Evolutionary conservation across 2,797 vertebrate species (phyloP).

Genomic region (Poeciliopsis presidionis): DNA sequence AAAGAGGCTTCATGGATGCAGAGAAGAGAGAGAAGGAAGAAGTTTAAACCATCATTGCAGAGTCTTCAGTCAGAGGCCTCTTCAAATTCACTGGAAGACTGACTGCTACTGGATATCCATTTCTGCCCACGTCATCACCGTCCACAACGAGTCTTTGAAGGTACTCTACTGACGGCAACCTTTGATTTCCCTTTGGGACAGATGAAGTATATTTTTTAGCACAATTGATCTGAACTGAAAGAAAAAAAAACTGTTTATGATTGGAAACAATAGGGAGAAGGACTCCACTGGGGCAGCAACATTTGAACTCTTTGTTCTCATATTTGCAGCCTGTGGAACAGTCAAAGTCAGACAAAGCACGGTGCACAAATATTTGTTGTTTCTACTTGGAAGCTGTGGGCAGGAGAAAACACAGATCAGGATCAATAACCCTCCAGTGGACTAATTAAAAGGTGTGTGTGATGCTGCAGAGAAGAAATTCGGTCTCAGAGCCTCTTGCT

Average conservation of each 20-base stretch:
- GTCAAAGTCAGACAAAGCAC: background rate
- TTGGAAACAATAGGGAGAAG: background rate
- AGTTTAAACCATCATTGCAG: background rate
- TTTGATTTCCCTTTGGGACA: too few species aligned
- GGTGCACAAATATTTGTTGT: slow-evolving; percentile 25
- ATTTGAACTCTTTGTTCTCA: background rate
- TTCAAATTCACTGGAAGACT: background rate
- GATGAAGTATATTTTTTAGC: too few species aligned
- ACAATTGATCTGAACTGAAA: too few species aligned
- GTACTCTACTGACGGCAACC: background rate
- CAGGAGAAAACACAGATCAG: background rate
- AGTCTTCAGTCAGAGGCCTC: background rate
- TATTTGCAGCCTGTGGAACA: background rate
- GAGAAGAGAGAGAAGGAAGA: background rate
- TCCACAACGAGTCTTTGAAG: background rate
- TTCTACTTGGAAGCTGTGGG: background rate
- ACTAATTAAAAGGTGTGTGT: slow-evolving; percentile 9
- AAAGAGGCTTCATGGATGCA: background rate
- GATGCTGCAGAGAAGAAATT: too few species aligned
- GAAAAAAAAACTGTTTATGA: too few species aligned
- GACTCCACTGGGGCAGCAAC: background rate
- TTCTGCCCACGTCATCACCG: background rate
- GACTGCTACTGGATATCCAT: background rate
- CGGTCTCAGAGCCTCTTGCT: too few species aligned
- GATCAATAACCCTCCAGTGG: background rate